Evolutionary conservation across 2,888 invertebrate genomes (phyloP).

Genomic region (Lypha dubia): DNA sequence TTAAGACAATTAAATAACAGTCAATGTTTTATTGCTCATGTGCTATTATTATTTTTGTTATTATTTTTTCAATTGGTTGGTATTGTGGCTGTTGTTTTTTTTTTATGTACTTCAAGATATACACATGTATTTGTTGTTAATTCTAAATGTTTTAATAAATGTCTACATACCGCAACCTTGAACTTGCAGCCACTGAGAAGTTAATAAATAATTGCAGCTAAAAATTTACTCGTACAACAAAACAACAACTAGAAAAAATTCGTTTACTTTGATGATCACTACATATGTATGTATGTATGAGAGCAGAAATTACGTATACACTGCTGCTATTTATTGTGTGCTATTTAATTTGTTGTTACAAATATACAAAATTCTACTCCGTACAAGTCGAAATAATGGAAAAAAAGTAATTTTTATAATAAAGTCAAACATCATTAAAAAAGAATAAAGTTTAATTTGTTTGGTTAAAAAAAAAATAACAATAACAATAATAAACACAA

Average conservation of each 20-base stretch:
- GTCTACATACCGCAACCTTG: constrained; percentile 62
- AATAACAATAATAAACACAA: not conserved
- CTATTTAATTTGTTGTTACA: constrained; percentile 43
- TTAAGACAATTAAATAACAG: constrained; percentile 31
- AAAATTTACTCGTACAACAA: constrained; percentile 24
- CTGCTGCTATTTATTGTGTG: constrained; percentile 1
- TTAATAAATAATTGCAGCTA: constrained; percentile 66
- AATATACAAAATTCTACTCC: constrained; percentile 24
- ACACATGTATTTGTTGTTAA: constrained; percentile 21
- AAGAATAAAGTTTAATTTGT: constrained; percentile 67
- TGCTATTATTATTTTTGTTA: not conserved
- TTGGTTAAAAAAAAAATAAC: constrained; percentile 21
- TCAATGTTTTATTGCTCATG: constrained; percentile 21
- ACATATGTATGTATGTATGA: too few relatives aligned
- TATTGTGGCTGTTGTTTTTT: too few relatives aligned
- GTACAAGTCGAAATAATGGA: constrained; percentile 27
- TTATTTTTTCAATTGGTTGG: constrained; percentile 20
- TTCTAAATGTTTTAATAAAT: constrained; percentile 51
- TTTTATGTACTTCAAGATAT: not conserved
- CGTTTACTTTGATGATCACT: not conserved
- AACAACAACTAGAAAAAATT: constrained; percentile 18
- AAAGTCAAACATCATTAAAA: constrained; percentile 68
- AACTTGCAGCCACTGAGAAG: constrained; percentile 64
- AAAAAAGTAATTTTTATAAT: constrained; percentile 21
- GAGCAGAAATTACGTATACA: constrained; percentile 14